Percentiles rank a stretch among this genome's conserved stretches.
Evolutionary conservation across 2,797 vertebrate genomes (phyloP).

Genomic region (Hypotaenidia philippensis): DNA sequence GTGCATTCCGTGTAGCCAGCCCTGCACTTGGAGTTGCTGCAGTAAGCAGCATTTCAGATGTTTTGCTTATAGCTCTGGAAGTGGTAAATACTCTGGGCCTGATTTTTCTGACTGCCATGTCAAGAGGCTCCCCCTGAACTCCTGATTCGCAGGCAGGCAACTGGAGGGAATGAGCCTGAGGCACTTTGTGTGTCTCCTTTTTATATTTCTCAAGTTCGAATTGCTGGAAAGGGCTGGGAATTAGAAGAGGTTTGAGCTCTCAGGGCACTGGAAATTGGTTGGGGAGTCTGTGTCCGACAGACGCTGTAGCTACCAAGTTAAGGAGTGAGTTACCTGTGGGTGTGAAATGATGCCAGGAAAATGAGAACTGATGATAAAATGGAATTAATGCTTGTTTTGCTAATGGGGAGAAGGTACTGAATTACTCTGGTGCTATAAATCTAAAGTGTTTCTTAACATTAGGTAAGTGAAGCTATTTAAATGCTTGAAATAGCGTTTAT

Average conservation of each 20-base stretch:
- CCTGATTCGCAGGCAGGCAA: not conserved
- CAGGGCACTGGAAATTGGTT: not conserved
- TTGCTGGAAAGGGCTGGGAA: slow-evolving; percentile 23
- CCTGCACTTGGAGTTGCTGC: not conserved
- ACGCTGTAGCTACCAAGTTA: not conserved
- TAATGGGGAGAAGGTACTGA: not conserved
- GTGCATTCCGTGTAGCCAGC: not conserved
- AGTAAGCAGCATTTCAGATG: not conserved
- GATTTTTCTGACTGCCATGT: not conserved
- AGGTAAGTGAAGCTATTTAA: not conserved
- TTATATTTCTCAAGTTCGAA: not conserved
- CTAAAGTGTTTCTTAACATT: not conserved
- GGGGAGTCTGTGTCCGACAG: not conserved
- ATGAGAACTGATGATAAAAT: slow-evolving; percentile 24
- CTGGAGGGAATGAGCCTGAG: slow-evolving; percentile 44
- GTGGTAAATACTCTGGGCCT: slow-evolving; percentile 3
- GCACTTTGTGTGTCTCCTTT: slow-evolving; percentile 33
- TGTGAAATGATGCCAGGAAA: not conserved
- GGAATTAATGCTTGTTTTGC: not conserved
- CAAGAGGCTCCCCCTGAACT: not conserved
- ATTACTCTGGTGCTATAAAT: not conserved
- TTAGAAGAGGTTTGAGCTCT: slow-evolving; percentile 41
- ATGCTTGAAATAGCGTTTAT: not conserved
- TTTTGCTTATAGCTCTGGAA: not conserved
- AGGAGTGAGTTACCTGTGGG: not conserved